phyloP scores from a whole-genome alignment of 2,888 invertebrate genomes.

The Epistrophe eligans region DNA sequence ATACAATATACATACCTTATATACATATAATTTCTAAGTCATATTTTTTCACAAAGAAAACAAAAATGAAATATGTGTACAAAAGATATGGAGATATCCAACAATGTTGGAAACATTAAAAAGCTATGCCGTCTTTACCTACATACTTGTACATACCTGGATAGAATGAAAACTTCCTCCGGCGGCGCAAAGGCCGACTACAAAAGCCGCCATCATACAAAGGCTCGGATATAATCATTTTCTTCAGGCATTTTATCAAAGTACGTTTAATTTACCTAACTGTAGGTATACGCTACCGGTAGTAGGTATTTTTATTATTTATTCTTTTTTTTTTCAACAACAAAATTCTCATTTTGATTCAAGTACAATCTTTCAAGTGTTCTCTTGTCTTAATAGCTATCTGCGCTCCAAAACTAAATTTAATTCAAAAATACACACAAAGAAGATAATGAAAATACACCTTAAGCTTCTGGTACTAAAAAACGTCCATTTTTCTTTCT shows the following conservation, averaged over 20 bases:
- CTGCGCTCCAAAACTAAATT: slow-evolving; percentile 53
- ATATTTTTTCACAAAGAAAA: background rate
- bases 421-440: slow-evolving; percentile 33
- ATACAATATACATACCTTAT: too few relatives aligned
- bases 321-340: background rate
- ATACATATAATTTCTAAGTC: background rate
- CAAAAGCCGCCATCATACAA: slow-evolving; percentile 2
- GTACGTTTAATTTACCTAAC: slow-evolving; percentile 4
- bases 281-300: background rate
- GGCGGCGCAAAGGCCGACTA: slow-evolving; percentile 7
- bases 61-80: background rate
- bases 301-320: background rate
- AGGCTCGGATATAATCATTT: background rate
- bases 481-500: slow-evolving; percentile 5
- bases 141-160: background rate
- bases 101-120: background rate
- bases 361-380: slow-evolving; percentile 33
- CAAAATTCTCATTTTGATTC: slow-evolving; percentile 19
- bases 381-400: slow-evolving; percentile 52
- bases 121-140: background rate
- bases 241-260: background rate
- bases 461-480: slow-evolving; percentile 21
- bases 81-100: background rate
- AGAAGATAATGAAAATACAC: slow-evolving; percentile 31
- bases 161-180: slow-evolving; percentile 1